phyloP scores from a whole-genome alignment of 2,797 vertebrate genomes.

The Knipowitschia caucasica region DNA sequence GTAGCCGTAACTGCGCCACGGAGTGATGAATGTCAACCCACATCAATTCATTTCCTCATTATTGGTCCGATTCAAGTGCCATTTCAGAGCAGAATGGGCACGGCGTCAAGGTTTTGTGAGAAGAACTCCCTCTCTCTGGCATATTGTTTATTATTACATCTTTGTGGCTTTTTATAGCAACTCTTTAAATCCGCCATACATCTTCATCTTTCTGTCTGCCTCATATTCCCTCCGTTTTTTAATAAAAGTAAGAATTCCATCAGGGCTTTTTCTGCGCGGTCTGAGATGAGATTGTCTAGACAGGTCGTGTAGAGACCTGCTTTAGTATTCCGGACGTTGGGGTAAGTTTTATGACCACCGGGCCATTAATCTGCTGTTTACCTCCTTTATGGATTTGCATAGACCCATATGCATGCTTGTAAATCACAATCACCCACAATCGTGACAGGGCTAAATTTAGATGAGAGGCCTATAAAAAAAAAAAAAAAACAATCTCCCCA shows the following conservation, averaged over 20 bases:
- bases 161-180: not conserved
- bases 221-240: not conserved
- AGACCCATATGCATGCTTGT: not conserved
- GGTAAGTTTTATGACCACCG: constrained; percentile 12
- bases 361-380: constrained; percentile 12
- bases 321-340: constrained; percentile 3
- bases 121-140: not conserved
- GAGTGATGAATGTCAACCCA: constrained; percentile 7
- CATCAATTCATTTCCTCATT: not conserved
- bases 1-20: constrained; percentile 1
- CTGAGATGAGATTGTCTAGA: constrained; percentile 19
- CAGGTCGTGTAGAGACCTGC: constrained; percentile 8
- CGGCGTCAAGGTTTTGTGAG: not conserved
- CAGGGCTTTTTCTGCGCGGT: constrained; percentile 12
- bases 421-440: not conserved
- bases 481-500: too few relatives aligned
- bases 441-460: not conserved
- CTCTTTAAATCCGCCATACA: constrained; percentile 2
- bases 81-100: constrained; percentile 1
- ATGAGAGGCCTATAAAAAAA: not conserved
- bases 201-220: constrained; percentile 6
- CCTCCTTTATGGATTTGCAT: constrained; percentile 1
- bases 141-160: constrained; percentile 4
- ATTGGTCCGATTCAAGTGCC: constrained; percentile 4
- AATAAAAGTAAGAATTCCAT: constrained; percentile 23